phyloP scores from a whole-genome alignment of 2,113 vertebrate genomes.

The Miniopterus natalensis region DNA sequence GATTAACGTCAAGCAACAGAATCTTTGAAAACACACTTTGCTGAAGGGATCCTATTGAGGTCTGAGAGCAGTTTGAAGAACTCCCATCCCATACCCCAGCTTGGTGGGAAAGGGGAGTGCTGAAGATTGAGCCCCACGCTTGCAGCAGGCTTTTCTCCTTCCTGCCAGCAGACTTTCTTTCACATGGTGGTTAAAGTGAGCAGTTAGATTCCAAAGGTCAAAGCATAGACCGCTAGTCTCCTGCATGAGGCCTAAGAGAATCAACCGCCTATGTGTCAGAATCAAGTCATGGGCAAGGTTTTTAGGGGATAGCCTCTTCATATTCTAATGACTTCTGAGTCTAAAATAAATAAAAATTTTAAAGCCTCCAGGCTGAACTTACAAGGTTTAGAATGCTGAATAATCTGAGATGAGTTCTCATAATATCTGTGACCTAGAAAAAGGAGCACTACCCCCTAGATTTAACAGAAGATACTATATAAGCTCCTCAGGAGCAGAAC shows the following conservation, averaged over 20 bases:
- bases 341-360: constrained; percentile 4
- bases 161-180: background rate
- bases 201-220: background rate
- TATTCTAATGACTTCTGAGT: constrained; percentile 8
- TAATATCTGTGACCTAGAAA: background rate
- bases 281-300: background rate
- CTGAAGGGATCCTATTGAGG: background rate
- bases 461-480: background rate
- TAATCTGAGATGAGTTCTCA: constrained; percentile 41
- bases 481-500: background rate
- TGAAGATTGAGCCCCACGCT: background rate
- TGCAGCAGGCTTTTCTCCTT: background rate
- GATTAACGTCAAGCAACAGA: background rate
- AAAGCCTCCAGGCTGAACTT: background rate
- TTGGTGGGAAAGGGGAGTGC: background rate
- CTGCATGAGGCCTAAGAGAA: background rate
- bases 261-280: background rate
- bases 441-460: background rate
- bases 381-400: background rate
- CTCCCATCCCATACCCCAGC: background rate
- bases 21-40: background rate
- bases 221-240: background rate
- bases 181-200: background rate
- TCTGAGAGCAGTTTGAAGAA: background rate
- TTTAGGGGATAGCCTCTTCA: background rate